Base-by-base conservation (phyloP, 2,797 vertebrate genomes). In the Pitangus sulphuratus region DNA sequence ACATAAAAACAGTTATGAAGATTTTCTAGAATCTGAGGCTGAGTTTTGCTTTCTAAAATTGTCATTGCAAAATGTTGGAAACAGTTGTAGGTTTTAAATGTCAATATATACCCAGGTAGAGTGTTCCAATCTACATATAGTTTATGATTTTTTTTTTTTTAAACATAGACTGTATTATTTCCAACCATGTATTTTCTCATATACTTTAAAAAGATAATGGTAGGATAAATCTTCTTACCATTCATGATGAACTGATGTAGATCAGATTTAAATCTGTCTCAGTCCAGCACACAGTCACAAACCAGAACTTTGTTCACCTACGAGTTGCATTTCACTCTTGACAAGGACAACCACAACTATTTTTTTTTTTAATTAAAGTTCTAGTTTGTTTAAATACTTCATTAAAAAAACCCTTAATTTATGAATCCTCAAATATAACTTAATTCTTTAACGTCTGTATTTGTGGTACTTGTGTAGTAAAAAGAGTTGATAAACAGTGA, bases 401-500 rank as follows among this genome's bases (percentile, higher is more conserved):
- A 35, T 89, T 77, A 77, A 35, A 94, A 6, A 37, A 37, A 11
- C 9, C 9, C n/a, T 8, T 86, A 61, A 12, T 76, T 92, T 93
- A 53, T 65, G 94, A 89, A 85, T 87, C 56, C 44, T 96, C 26
- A 90, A 95, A 74, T 64, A 70, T 88, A 95, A 72, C 26, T 87
- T 87, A 39, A 79, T 72, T 90, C 57, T 71, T 85, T 93, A 84
- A 26, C 42, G 91, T 37, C 48, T 39, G 26, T 54, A 56, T 78
- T 83, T 90, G n/a, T 66, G 70, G 14, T 33, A 45, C 58, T 72
- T 71, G 39, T 45, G 25, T 14, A 62, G 77, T 85, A 94, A 94
- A 91, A 93, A 79, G 15, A 51, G 21, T 24, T 95, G 56, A 47
- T 50, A 79, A 91, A 64, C 5, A 80, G 35, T 6, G 53, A 54